Evolutionary conservation across 2,113 vertebrate genomes (phyloP).

Genomic region (Sprattus sprattus): DNA sequence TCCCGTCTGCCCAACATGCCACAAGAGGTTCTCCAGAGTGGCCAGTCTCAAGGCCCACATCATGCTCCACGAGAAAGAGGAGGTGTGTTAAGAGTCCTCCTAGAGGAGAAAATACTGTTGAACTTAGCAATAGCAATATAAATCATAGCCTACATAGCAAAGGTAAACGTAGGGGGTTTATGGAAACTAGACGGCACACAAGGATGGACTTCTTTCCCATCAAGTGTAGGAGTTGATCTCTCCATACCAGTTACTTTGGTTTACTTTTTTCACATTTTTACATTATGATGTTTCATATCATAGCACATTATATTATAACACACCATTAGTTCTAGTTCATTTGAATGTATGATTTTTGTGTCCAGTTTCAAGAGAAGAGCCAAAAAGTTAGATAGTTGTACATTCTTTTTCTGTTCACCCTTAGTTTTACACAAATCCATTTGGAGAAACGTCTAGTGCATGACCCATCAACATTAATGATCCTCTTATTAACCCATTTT

Average conservation of each 20-base stretch:
- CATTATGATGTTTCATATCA: too few relatives aligned
- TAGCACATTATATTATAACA: too few relatives aligned
- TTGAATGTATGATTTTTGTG: not conserved
- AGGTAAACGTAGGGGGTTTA: too few relatives aligned
- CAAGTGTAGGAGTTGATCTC: not conserved
- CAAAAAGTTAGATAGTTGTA: not conserved
- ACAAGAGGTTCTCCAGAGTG: constrained; percentile 92
- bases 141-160: not conserved
- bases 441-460: not conserved
- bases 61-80: constrained; percentile 97
- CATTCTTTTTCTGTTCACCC: not conserved
- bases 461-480: constrained; percentile 8
- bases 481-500: not conserved
- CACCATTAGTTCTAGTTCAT: not conserved
- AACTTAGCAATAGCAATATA: too few relatives aligned
- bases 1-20: constrained; percentile 89
- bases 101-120: not conserved
- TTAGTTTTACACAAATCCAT: not conserved
- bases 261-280: not conserved
- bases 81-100: constrained; percentile 69
- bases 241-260: not conserved
- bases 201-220: too few relatives aligned
- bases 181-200: too few relatives aligned
- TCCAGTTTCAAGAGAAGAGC: not conserved
- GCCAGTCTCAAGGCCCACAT: constrained; percentile 97